A percentile compares a stretch with the other conserved stretches of the same genome.
These are phyloP conservation scores for Chrysogorgia sp. DNA, from an alignment of 92 coral and sea anemone species.

Conservation along the genomic window DNA sequence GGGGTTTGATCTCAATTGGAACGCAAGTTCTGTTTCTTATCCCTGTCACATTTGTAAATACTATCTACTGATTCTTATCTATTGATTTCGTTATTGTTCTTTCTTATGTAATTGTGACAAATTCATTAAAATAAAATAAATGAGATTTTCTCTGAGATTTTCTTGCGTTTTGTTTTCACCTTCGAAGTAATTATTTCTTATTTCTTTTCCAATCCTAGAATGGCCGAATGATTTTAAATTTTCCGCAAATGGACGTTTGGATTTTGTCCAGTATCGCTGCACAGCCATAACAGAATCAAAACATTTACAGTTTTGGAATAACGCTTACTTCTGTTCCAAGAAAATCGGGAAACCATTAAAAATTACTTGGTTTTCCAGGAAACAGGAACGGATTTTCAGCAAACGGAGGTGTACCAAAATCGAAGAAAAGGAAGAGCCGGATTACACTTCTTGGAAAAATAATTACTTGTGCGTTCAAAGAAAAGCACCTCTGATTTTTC, in stretches of 20 bases:
- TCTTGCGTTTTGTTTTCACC: no score
- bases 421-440: not conserved
- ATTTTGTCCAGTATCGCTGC: not conserved
- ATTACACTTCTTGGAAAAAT: constrained; percentile 7
- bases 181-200: no score
- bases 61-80: no score
- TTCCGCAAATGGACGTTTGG: constrained; percentile 5
- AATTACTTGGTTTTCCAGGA: constrained; percentile 1
- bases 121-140: no score
- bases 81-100: no score
- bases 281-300: not conserved
- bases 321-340: constrained; percentile 3
- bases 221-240: constrained; percentile 28
- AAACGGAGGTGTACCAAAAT: constrained; percentile 4
- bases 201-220: constrained; percentile 1
- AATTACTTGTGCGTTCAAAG: constrained; percentile 1
- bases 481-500: constrained; percentile 3
- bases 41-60: no score
- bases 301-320: constrained; percentile 9
- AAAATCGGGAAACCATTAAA: constrained; percentile 6
- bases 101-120: no score
- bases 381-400: not conserved
- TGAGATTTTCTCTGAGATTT: no score
- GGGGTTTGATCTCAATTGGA: no score
- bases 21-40: no score